Conservation (phyloP, 2,888 invertebrate species). For the Nineta flava region DNA sequence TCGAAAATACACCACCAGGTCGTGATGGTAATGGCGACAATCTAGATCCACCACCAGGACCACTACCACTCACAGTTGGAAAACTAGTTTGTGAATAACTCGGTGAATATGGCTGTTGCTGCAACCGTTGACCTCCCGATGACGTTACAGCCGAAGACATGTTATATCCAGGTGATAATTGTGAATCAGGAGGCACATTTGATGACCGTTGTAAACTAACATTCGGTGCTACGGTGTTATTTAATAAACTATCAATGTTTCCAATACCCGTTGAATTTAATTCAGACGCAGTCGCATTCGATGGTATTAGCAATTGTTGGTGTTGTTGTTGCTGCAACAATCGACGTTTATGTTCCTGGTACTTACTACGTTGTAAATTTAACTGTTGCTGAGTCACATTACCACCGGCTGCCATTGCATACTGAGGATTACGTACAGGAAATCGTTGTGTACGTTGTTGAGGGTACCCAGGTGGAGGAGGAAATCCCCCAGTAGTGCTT, state of each 20-base stretch:
- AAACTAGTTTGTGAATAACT: slow-evolving; percentile 6
- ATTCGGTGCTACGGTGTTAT: slow-evolving; percentile 76
- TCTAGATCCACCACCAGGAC: slow-evolving; percentile 20
- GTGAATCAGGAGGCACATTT: slow-evolving; percentile 36
- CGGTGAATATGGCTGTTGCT: slow-evolving; percentile 9
- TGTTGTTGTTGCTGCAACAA: slow-evolving; percentile 64
- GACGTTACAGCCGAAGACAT: slow-evolving; percentile 19
- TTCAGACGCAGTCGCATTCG: slow-evolving; percentile 50
- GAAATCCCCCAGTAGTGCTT: slow-evolving; percentile 18
- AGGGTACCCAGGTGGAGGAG: slow-evolving; percentile 27
- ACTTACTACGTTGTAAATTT: slow-evolving; percentile 21
- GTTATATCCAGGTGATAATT: slow-evolving; percentile 45
- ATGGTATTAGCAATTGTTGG: slow-evolving; percentile 66
- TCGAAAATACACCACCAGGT: neutral
- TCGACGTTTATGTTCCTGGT: slow-evolving; percentile 36
- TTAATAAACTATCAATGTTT: slow-evolving; percentile 72
- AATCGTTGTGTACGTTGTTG: slow-evolving; percentile 10
- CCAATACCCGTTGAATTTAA: slow-evolving; percentile 33
- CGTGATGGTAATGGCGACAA: slow-evolving; percentile 10
- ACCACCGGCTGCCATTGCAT: slow-evolving; percentile 16
- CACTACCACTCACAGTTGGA: slow-evolving; percentile 16
- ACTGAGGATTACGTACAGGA: slow-evolving; percentile 11
- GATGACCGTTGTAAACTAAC: slow-evolving; percentile 66
- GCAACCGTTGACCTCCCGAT: slow-evolving; percentile 18
- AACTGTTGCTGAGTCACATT: slow-evolving; percentile 11